These are phyloP conservation scores for Euclidia mi DNA, from an alignment of 2,888 invertebrate species.

Conservation along the genomic window DNA sequence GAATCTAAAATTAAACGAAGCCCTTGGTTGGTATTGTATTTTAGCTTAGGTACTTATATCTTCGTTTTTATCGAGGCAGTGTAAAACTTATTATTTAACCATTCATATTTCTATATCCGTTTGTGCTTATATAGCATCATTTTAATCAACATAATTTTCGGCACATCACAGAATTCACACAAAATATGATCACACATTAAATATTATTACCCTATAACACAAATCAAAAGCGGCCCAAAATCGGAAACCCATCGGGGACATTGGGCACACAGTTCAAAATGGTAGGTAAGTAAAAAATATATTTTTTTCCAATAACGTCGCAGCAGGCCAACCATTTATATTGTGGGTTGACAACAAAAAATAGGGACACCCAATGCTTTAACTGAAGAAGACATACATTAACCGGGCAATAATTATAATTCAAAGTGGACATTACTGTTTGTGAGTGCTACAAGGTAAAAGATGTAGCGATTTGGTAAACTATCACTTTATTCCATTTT, in stretches of 20 bases:
- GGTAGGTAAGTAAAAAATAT: conserved; percentile 46
- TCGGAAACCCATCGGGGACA: conserved; percentile 55
- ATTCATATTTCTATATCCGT: too few species aligned
- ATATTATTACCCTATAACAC: conserved; percentile 30
- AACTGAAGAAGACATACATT: conserved; percentile 88
- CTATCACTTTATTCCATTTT: background rate
- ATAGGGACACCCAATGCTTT: conserved; percentile 85
- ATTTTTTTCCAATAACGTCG: conserved; percentile 74
- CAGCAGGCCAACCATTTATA: conserved; percentile 78
- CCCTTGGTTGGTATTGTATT: too few species aligned
- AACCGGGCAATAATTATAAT: conserved; percentile 86
- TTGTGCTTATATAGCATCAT: too few species aligned
- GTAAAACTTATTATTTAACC: too few species aligned
- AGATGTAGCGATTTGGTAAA: conserved; percentile 41
- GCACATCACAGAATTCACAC: conserved; percentile 6
- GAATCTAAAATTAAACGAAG: too few species aligned
- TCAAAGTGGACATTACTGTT: conserved; percentile 83
- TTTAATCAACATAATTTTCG: too few species aligned
- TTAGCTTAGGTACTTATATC: too few species aligned
- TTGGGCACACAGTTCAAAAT: conserved; percentile 32
- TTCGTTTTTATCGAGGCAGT: too few species aligned
- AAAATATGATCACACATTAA: conserved; percentile 26
- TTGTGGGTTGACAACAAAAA: conserved; percentile 78
- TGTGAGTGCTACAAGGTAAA: conserved; percentile 51
- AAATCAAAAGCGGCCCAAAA: conserved; percentile 43